Conservation (phyloP, 2,888 invertebrate genomes). For the Scaptomyza flava region DNA sequence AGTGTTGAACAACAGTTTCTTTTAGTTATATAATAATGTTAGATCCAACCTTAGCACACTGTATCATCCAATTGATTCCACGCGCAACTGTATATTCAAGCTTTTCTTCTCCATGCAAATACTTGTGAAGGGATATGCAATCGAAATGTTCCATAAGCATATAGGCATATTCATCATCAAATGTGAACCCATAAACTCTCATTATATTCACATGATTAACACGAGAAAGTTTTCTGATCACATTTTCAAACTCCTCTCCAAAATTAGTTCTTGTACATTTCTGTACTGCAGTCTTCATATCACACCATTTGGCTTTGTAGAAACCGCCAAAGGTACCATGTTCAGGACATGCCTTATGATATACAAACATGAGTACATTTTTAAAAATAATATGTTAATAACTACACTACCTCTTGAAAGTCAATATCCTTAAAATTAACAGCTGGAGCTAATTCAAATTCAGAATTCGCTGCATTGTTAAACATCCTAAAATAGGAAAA, state of each 20-base stretch:
- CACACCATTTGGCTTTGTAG: background rate
- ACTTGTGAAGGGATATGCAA: conserved; percentile 2
- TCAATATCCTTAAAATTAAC: background rate
- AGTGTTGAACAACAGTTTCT: background rate
- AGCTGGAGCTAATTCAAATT: background rate
- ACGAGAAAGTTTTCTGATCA: background rate
- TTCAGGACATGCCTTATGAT: background rate
- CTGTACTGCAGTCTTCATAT: conserved; percentile 3
- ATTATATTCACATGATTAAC: conserved; percentile 8
- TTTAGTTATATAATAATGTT: background rate
- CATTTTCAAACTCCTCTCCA: background rate
- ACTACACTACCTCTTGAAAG: background rate
- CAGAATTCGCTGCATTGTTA: background rate
- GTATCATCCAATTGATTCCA: conserved; percentile 13
- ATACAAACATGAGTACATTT: background rate
- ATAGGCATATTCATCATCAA: background rate
- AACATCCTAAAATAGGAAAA: background rate
- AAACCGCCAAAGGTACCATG: background rate
- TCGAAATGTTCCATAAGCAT: conserved; percentile 8
- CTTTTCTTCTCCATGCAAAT: conserved; percentile 9
- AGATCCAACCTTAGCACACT: conserved; percentile 3
- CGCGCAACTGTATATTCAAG: background rate
- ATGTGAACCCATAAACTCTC: conserved; percentile 1
- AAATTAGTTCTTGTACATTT: background rate
- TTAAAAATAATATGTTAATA: background rate